Evolutionary conservation across 2,113 vertebrate genomes (phyloP), one percentile per base, ranked within the genome.

Genomic region (Rhynchomys soricoides): DNA sequence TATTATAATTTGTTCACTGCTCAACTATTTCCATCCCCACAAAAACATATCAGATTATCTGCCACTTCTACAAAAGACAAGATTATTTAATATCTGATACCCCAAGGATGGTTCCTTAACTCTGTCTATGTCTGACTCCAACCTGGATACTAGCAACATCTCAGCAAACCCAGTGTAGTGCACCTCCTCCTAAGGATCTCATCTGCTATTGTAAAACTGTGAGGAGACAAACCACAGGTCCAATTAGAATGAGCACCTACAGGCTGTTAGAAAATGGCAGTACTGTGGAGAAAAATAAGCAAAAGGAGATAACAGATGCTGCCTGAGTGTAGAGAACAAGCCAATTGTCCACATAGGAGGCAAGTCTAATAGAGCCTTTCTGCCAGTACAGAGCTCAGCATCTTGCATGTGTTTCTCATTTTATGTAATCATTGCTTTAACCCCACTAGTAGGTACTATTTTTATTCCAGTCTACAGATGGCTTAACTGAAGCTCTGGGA

Each of bases 391-490:
- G 17, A 66, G 5, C 15, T 94, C 85, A 40, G 31, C 17, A 57
- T 3, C 26, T 64, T 89, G 31, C 12, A 5, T 66, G 62, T 74
- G 24, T 43, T 45, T 71, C 26, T 43, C 17, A 29, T 73, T 94
- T 86, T 78, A 48, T 92, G 15, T 34, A 40, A 31, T 48, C 12
- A 70, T 78, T 29, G 24, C 45, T 43, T 48, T 62, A 77, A 83
- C 10, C 7, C 2, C 50, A 55, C 73, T 90, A 40, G 29, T 62
- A 55, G 48, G 29, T 86, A 26, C 2, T 89, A 75, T 12, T 62
- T 93, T 93, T 74, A 86, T n/a, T 86, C 62, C 5, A 45, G 62
- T 66, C 59, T 86, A 22, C 59, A 66, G 83, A 86, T 70, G 5
- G 4, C 12, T 81, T 7, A 86, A 81, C 40, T 24, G 50, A 85